A percentile compares a stretch with the other conserved stretches of the same genome.
Evolutionary conservation across 2,888 invertebrate species (phyloP).

Genomic region (Idaea dimidiata): DNA sequence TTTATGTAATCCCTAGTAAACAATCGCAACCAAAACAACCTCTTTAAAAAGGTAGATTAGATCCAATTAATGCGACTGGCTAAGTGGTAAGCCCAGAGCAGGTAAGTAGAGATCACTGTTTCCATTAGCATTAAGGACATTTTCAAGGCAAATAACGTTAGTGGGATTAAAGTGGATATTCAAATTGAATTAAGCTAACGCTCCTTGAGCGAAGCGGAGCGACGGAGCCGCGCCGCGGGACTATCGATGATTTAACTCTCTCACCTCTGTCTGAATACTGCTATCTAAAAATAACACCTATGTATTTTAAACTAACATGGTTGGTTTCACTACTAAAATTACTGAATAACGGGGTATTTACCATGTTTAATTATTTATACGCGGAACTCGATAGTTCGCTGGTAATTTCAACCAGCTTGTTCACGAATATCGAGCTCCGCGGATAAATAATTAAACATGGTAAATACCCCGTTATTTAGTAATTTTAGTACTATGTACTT

Average conservation of each 20-base stretch:
- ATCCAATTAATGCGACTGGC: constrained; percentile 37
- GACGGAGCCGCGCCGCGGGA: constrained; percentile 30
- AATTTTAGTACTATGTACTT: background rate
- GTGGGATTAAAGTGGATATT: constrained; percentile 45
- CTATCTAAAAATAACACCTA: no score
- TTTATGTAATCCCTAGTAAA: background rate
- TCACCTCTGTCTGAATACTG: constrained; percentile 3
- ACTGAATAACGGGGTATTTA: no score
- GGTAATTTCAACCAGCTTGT: no score
- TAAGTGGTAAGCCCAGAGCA: constrained; percentile 34
- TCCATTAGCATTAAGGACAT: constrained; percentile 45
- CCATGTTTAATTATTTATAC: no score
- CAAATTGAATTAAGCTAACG: constrained; percentile 36
- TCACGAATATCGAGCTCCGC: background rate
- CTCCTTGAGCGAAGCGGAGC: constrained; percentile 27
- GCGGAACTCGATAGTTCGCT: no score
- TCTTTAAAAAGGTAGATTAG: constrained; percentile 24
- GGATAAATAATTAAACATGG: no score
- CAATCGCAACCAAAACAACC: constrained; percentile 21
- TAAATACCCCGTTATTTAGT: no score
- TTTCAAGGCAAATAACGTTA: constrained; percentile 43
- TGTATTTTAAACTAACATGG: no score
- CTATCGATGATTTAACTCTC: constrained; percentile 21
- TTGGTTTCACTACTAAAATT: no score
- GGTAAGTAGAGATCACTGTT: constrained; percentile 40